phyloP scores from a whole-genome alignment of 2,113 vertebrate genomes.

The Halcyon malimbica region DNA sequence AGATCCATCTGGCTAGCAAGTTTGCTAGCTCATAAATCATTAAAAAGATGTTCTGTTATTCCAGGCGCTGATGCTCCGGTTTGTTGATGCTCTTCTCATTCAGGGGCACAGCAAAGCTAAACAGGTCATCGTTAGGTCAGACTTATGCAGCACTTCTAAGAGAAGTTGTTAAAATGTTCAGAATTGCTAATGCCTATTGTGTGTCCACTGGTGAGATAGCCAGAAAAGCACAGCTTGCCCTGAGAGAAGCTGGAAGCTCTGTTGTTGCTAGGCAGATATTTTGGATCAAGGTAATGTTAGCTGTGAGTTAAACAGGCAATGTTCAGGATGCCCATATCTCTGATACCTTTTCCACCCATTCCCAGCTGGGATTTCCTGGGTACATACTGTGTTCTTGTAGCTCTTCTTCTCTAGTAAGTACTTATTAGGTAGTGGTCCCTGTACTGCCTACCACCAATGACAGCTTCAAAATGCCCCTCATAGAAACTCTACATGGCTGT shows the following conservation, averaged over 20 bases:
- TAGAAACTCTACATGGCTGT: neutral
- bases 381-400: neutral
- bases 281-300: neutral
- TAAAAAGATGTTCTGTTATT: conserved; percentile 43
- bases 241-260: neutral
- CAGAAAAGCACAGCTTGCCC: neutral
- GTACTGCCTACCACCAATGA: neutral
- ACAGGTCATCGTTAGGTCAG: conserved; percentile 9
- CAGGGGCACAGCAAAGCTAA: conserved; percentile 7
- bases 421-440: neutral
- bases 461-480: neutral
- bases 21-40: conserved; percentile 52
- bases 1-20: conserved; percentile 38
- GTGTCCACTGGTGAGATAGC: neutral
- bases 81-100: conserved; percentile 9
- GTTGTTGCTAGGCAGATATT: neutral
- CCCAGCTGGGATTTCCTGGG: neutral
- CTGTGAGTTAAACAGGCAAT: neutral
- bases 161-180: conserved; percentile 11
- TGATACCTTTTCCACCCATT: neutral
- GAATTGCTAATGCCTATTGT: conserved; percentile 24
- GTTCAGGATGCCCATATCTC: neutral
- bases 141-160: conserved; percentile 52
- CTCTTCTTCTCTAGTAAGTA: neutral
- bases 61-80: conserved; percentile 17